These are phyloP conservation scores for Caenorhabditis japonica DNA, from an alignment of 2,888 invertebrate genomes.

Conservation along the genomic window DNA sequence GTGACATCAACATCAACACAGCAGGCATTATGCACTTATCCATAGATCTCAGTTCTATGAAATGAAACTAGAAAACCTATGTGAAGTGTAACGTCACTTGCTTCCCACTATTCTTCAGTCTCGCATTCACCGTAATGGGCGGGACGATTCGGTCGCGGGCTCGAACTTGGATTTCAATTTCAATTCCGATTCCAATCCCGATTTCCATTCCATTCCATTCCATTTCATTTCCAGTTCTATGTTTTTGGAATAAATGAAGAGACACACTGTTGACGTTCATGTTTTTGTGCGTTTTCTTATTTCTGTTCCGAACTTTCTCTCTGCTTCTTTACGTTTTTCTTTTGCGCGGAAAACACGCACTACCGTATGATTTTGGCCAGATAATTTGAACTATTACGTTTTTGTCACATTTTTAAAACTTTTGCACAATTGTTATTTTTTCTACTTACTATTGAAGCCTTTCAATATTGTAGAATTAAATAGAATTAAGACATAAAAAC, in stretches of 20 bases:
- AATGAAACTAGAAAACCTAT: constrained; percentile 4
- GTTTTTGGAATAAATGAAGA: constrained; percentile 1
- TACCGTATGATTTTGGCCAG: constrained; percentile 2
- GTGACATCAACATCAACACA: constrained; percentile 33
- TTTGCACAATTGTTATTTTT: constrained; percentile 10
- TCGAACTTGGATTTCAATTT: too few species aligned
- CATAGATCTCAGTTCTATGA: constrained; percentile 5
- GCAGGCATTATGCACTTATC: not conserved
- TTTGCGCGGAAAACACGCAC: not conserved
- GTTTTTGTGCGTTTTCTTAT: constrained; percentile 8
- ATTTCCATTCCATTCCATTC: too few species aligned
- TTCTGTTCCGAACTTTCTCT: constrained; percentile 9
- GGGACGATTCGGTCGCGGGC: constrained; percentile 15
- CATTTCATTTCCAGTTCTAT: constrained; percentile 27
- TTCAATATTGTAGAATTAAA: too few species aligned
- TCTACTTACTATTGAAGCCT: constrained; percentile 32
- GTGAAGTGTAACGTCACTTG: constrained; percentile 26
- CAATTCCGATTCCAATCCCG: too few species aligned
- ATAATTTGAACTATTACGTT: too few species aligned
- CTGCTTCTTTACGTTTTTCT: not conserved
- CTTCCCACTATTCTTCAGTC: too few species aligned
- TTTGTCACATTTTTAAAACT: not conserved
- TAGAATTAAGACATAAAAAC: constrained; percentile 24
- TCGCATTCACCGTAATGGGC: constrained; percentile 35
- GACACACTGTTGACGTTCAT: constrained; percentile 2